Conservation (phyloP, 2,888 invertebrate genomes). For the Netelia inedita region DNA sequence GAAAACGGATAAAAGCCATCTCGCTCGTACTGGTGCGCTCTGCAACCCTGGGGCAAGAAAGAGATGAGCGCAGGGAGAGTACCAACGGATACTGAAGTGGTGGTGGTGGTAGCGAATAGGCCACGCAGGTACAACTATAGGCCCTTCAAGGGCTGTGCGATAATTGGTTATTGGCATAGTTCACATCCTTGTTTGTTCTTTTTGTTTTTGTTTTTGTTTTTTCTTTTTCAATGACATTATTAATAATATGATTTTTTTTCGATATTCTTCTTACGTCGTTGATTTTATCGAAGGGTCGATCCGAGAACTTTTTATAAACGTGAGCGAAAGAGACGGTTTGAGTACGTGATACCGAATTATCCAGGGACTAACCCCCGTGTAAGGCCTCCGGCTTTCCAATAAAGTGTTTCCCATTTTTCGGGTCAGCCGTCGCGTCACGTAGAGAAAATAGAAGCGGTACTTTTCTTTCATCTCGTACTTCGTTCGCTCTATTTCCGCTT, state of each 20-base stretch:
- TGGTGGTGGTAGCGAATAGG: slow-evolving; percentile 11
- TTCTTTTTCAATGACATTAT: too few species aligned
- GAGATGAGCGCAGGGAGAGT: slow-evolving; percentile 22
- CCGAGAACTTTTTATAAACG: too few species aligned
- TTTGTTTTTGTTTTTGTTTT: not conserved
- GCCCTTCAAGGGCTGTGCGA: slow-evolving; percentile 40
- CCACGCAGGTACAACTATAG: slow-evolving; percentile 28
- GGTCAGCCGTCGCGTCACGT: slow-evolving; percentile 6
- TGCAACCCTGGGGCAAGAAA: slow-evolving; percentile 42
- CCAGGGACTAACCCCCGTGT: slow-evolving; percentile 3
- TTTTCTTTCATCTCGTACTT: slow-evolving; percentile 13
- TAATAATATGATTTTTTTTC: too few species aligned
- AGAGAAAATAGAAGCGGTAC: not conserved
- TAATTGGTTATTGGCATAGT: slow-evolving; percentile 52
- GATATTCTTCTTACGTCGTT: too few species aligned
- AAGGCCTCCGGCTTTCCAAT: not conserved
- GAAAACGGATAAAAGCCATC: slow-evolving; percentile 59
- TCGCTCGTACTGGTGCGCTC: slow-evolving; percentile 28
- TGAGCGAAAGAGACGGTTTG: not conserved
- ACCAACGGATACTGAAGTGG: slow-evolving; percentile 1
- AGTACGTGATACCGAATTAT: slow-evolving; percentile 17
- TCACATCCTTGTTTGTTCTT: slow-evolving; percentile 4
- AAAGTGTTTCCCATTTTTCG: slow-evolving; percentile 12
- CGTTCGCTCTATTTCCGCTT: not conserved
- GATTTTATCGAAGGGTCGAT: too few species aligned